phyloP scores from a whole-genome alignment of 2,113 vertebrate genomes.

The Oryzias curvinotus region DNA sequence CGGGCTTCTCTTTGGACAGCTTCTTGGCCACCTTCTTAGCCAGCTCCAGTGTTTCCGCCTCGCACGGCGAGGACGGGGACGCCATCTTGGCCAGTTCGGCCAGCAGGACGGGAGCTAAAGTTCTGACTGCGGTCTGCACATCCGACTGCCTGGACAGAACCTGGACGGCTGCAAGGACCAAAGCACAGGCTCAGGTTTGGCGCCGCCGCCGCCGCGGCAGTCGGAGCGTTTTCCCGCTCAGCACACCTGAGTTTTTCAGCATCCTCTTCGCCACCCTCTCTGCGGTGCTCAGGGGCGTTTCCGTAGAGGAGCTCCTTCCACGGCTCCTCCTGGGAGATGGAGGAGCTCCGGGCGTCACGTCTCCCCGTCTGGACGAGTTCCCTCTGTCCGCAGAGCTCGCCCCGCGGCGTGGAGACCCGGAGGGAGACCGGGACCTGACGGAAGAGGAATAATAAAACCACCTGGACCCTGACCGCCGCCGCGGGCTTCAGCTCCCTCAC shows the following conservation, averaged over 20 bases:
- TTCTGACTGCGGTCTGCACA: slow-evolving; percentile 56
- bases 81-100: slow-evolving; percentile 63
- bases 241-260: slow-evolving; percentile 51
- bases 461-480: too few species aligned
- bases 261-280: slow-evolving; percentile 42
- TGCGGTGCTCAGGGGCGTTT: neutral
- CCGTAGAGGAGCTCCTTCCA: neutral
- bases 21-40: neutral
- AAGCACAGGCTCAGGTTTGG: neutral
- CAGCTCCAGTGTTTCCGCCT: neutral
- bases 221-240: neutral
- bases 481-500: neutral
- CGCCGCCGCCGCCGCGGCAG: neutral
- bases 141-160: slow-evolving; percentile 38
- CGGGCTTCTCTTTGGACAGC: neutral
- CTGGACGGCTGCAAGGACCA: slow-evolving; percentile 41
- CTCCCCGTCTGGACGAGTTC: neutral
- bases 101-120: slow-evolving; percentile 59
- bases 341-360: neutral
- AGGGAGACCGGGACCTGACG: slow-evolving; percentile 23
- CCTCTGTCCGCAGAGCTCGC: slow-evolving; percentile 11
- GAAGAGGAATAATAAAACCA: neutral
- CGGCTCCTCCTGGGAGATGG: neutral
- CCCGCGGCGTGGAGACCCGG: neutral
- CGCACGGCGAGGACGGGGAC: neutral